phyloP scores from a whole-genome alignment of 2,888 invertebrate species.

The Caprella mutica region DNA sequence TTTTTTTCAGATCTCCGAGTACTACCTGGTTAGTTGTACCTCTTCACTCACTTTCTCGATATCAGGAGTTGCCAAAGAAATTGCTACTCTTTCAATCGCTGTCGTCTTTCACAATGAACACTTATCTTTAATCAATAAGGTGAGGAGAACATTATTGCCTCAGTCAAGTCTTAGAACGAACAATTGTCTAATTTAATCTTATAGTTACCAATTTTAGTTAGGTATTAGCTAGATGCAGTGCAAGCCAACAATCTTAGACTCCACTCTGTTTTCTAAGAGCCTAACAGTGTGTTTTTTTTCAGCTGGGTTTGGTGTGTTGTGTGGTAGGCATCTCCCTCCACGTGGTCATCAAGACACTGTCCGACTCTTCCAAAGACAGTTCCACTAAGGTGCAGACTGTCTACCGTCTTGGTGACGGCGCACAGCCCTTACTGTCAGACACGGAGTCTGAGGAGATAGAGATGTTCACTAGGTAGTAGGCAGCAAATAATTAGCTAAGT shows the following conservation, averaged over 20 bases:
- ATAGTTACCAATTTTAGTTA: background rate
- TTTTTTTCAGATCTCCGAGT: constrained; percentile 26
- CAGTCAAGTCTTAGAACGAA: background rate
- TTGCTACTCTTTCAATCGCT: constrained; percentile 29
- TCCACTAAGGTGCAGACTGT: background rate
- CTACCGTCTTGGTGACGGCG: background rate
- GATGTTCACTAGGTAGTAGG: constrained; percentile 3
- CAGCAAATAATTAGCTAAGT: no score
- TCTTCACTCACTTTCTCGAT: constrained; percentile 33
- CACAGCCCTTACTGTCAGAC: background rate
- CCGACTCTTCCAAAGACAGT: background rate
- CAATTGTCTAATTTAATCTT: background rate
- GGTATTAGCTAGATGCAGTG: background rate
- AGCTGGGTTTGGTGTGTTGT: constrained; percentile 22
- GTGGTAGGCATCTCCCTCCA: constrained; percentile 25
- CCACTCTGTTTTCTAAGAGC: no score
- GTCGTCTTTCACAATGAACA: constrained; percentile 30
- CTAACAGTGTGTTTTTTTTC: background rate
- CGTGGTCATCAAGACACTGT: constrained; percentile 21
- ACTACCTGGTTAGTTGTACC: constrained; percentile 27
- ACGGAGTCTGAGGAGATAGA: background rate
- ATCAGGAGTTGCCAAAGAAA: constrained; percentile 30
- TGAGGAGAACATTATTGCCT: background rate
- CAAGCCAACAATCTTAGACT: no score
- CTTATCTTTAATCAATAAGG: constrained; percentile 24